These are phyloP conservation scores for Lysiphlebus fabarum DNA, from an alignment of 1,140 invertebrate genomes.

Conservation along the genomic window DNA sequence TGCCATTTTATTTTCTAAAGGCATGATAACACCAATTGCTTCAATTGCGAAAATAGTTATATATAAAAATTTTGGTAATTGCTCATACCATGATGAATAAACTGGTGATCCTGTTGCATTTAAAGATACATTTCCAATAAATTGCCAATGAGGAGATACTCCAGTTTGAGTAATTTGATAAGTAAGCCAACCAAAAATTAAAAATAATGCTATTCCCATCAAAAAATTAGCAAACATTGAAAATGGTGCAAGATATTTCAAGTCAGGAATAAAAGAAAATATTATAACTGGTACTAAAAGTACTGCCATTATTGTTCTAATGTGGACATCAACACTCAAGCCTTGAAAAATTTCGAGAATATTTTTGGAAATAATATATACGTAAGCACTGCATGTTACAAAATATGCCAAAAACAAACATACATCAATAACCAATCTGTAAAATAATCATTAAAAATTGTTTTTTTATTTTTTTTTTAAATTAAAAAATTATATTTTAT, in stretches of 20 bases:
- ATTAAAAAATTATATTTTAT: too few relatives aligned
- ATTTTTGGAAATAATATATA: slow-evolving; percentile 74
- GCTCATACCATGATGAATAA: too few relatives aligned
- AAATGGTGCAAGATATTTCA: slow-evolving; percentile 76
- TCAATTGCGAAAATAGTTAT: slow-evolving; percentile 81
- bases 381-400: slow-evolving; percentile 78
- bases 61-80: slow-evolving; percentile 72
- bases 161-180: slow-evolving; percentile 57
- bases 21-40: slow-evolving; percentile 78
- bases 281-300: slow-evolving; percentile 70
- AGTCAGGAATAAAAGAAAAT: slow-evolving; percentile 72
- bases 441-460: too few relatives aligned
- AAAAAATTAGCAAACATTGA: slow-evolving; percentile 80
- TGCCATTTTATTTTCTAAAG: slow-evolving; percentile 88
- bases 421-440: slow-evolving; percentile 36
- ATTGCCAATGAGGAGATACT: slow-evolving; percentile 43
- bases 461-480: too few relatives aligned
- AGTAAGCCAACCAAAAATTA: slow-evolving; percentile 75
- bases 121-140: too few relatives aligned
- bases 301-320: too few relatives aligned
- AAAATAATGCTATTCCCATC: slow-evolving; percentile 73
- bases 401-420: slow-evolving; percentile 73
- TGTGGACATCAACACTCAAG: too few relatives aligned
- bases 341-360: slow-evolving; percentile 58
- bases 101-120: too few relatives aligned